Evolutionary conservation across 2,113 vertebrate genomes (phyloP), one percentile per base, ranked within the genome.

Genomic region (Tupaia tana): DNA sequence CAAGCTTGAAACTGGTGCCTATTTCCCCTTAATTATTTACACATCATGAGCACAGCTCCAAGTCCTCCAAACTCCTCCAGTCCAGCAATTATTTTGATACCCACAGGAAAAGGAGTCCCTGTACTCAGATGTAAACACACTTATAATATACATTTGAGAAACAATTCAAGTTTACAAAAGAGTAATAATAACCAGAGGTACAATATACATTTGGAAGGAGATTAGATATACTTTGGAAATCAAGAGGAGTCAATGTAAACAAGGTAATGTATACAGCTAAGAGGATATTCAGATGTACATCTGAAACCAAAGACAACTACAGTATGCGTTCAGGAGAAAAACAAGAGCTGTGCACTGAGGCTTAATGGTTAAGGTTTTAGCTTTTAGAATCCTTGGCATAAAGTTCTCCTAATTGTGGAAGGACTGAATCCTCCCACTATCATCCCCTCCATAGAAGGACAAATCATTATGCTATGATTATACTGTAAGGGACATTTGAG

Each of bases 131-230:
- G 34, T 75, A 93, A 92, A 85, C 71, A 74, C 29, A 93, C 2
- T 54, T 96, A 93, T 43, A 83, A 34, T 66, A 86, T n/a, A 66
- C 31, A 90, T 91, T 69, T 86, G 66, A 70, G 87, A 87, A 95
- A 84, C 56, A 89, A 83, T 74, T 93, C 59, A 73, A 31, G 81
- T 92, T 93, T 91, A 94, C 6, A 89, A 87, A 77, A 89, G 69
- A 31, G 19, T n/a, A 67, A 78, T 82, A 79, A 79, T 91, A 86
- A 83, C 69, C 86, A 95, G 56, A 93, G 43, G 43, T 93, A 71
- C 88, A 91, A 79, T 61, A 78, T 29, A 89, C 84, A 83, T 91
- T 86, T 80, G 56, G 81, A 86, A 95, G 25, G 29, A 74, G 63
- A 81, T 82, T 67, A 81, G 54, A n/a, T 78, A 82, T 43, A 77